A percentile compares a stretch with the other conserved stretches of the same genome.
These are phyloP conservation scores for Drosophila grimshawi DNA, from an alignment of 1,140 invertebrate species.

Conservation along the genomic window DNA sequence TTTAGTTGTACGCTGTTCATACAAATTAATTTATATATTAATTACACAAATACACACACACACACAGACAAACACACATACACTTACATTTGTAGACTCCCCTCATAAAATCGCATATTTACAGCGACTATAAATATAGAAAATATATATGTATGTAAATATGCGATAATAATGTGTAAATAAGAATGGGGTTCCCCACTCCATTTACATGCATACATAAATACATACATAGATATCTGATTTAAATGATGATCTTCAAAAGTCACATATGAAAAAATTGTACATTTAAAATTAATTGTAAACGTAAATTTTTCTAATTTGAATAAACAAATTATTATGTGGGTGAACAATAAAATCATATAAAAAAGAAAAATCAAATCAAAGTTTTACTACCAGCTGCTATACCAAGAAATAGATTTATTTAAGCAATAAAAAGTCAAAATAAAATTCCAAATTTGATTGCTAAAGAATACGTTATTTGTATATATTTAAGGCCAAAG, in stretches of 20 bases:
- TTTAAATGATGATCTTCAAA: slow-evolving; percentile 71
- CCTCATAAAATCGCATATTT: slow-evolving; percentile 42
- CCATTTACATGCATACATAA: slow-evolving; percentile 44
- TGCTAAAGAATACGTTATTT: no score
- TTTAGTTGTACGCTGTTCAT: slow-evolving; percentile 72
- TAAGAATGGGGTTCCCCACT: slow-evolving; percentile 50
- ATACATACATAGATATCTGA: slow-evolving; percentile 47
- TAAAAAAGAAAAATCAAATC: not conserved
- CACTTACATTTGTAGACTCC: slow-evolving; percentile 23
- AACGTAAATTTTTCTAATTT: slow-evolving; percentile 77
- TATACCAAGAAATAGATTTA: not conserved
- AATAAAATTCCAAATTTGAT: no score
- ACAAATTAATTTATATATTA: slow-evolving; percentile 66
- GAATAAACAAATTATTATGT: slow-evolving; percentile 83
- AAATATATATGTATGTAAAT: slow-evolving; percentile 45
- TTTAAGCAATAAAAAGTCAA: not conserved
- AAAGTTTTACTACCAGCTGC: no score
- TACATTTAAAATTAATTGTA: slow-evolving; percentile 74
- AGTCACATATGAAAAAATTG: slow-evolving; percentile 70
- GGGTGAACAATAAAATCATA: slow-evolving; percentile 71
- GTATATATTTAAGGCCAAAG: no score
- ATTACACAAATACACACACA: slow-evolving; percentile 43
- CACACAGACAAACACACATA: slow-evolving; percentile 30
- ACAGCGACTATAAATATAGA: slow-evolving; percentile 35
- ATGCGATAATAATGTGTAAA: slow-evolving; percentile 56